Evolutionary conservation across 2,888 invertebrate genomes (phyloP).

Genomic region (Rhagonycha lutea): DNA sequence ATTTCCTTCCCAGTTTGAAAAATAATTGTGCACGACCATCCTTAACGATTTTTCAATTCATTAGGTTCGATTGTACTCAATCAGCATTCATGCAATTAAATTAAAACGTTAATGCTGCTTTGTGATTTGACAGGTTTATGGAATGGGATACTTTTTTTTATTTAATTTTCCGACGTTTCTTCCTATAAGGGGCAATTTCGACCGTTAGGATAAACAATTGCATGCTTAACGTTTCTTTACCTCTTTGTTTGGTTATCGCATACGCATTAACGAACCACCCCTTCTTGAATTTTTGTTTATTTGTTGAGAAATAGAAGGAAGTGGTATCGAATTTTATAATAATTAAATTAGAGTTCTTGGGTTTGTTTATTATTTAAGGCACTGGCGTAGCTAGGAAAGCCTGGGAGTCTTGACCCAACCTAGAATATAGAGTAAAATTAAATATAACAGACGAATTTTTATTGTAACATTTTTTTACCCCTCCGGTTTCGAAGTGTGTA

Average conservation of each 20-base stretch:
- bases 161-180: no score
- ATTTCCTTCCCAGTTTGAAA: not conserved
- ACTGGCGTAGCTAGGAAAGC: no score
- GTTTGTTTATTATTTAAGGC: no score
- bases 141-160: not conserved
- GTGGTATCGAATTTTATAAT: not conserved
- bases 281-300: not conserved
- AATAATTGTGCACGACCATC: not conserved
- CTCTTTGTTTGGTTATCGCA: not conserved
- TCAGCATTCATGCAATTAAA: not conserved
- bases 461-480: no score
- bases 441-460: no score
- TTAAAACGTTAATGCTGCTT: not conserved
- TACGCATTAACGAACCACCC: not conserved
- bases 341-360: no score
- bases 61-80: not conserved
- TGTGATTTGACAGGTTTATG: not conserved
- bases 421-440: no score
- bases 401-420: no score
- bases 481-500: no score
- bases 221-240: not conserved
- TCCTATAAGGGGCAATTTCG: not conserved
- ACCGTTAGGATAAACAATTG: not conserved
- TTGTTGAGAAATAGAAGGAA: not conserved
- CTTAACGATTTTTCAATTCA: not conserved